These are phyloP conservation scores for Eristalis pertinax DNA, from an alignment of 2,888 invertebrate genomes.

Conservation along the genomic window DNA sequence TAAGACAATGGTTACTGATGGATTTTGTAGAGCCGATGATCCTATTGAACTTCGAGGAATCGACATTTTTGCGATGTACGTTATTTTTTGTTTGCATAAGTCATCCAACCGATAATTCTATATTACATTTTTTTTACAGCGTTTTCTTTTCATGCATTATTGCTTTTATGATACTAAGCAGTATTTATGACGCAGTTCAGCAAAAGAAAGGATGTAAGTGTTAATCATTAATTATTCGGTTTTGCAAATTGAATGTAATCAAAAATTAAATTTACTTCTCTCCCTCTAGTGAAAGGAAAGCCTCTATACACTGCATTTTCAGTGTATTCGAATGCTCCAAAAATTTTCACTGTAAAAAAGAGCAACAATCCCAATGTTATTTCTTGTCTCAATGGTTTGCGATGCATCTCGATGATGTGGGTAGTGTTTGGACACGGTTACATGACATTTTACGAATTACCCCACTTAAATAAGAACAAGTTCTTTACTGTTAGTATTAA, in stretches of 20 bases:
- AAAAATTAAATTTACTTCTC: slow-evolving; percentile 11
- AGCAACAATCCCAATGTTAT: slow-evolving; percentile 79
- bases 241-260: not conserved
- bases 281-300: slow-evolving; percentile 74
- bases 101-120: not conserved
- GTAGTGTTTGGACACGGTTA: slow-evolving; percentile 81
- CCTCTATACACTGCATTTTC: slow-evolving; percentile 79
- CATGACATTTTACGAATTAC: slow-evolving; percentile 79
- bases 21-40: slow-evolving; percentile 76
- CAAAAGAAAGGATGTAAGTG: slow-evolving; percentile 77
- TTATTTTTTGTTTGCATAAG: no score
- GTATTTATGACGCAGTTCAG: slow-evolving; percentile 77
- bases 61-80: slow-evolving; percentile 80
- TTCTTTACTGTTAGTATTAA: slow-evolving; percentile 75
- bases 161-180: slow-evolving; percentile 77
- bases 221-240: not conserved
- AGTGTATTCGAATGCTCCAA: slow-evolving; percentile 80
- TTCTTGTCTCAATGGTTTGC: slow-evolving; percentile 81
- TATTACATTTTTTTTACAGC: slow-evolving; percentile 71
- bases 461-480: slow-evolving; percentile 77
- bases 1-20: slow-evolving; percentile 73
- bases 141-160: slow-evolving; percentile 77
- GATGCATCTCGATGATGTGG: slow-evolving; percentile 82
- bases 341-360: slow-evolving; percentile 79
- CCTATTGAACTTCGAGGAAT: slow-evolving; percentile 76